These are phyloP conservation scores for Phataginus tetradactyla DNA, from an alignment of 2,797 vertebrate species.

Conservation along the genomic window DNA sequence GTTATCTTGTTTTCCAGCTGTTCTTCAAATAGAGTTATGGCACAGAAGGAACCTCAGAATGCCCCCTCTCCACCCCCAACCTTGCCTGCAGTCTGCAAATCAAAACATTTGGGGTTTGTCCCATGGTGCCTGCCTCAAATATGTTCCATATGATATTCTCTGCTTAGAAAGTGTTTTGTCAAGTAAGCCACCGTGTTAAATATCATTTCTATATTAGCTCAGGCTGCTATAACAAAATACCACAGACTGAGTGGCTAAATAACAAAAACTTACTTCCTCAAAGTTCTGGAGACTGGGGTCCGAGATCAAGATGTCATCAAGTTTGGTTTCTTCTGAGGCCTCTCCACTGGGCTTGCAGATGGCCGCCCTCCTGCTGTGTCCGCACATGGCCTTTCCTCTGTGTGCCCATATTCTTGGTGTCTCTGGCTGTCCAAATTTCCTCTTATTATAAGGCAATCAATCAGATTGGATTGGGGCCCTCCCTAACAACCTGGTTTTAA, in stretches of 20 bases:
- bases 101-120: not conserved
- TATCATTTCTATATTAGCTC: not conserved
- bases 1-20: not conserved
- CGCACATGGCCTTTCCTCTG: not conserved
- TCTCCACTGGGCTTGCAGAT: not conserved
- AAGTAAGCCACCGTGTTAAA: not conserved
- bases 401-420: too few relatives aligned
- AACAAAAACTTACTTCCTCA: not conserved
- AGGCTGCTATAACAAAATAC: not conserved
- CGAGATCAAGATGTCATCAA: not conserved
- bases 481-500: not conserved
- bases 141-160: not conserved
- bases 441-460: not conserved
- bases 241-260: too few relatives aligned
- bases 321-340: not conserved
- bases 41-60: not conserved
- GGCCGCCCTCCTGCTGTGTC: not conserved
- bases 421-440: not conserved
- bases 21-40: not conserved
- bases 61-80: accelerated
- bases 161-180: not conserved
- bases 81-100: not conserved
- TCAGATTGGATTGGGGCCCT: not conserved
- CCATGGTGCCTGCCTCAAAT: too few relatives aligned
- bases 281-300: not conserved